phyloP scores from a whole-genome alignment of 2,888 invertebrate genomes.

The Pristionchus entomophagus region DNA sequence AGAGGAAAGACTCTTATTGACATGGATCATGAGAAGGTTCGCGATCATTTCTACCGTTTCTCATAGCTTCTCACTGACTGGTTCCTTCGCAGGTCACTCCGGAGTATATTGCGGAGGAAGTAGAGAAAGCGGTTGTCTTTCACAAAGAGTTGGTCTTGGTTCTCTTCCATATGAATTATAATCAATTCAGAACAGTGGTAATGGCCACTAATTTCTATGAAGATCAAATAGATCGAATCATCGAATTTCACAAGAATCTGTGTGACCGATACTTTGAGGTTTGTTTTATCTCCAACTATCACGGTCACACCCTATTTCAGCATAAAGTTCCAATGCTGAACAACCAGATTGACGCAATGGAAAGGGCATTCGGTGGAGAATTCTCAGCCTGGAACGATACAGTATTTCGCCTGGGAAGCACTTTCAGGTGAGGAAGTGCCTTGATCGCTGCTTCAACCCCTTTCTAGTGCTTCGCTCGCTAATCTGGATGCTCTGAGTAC shows the following conservation, averaged over 20 bases:
- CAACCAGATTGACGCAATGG: background rate
- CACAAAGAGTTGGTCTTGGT: background rate
- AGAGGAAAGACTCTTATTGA: background rate
- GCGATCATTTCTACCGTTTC: background rate
- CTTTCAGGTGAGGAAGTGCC: background rate
- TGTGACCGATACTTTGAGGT: conserved; percentile 12
- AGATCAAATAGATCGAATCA: background rate
- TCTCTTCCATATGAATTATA: background rate
- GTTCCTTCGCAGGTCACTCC: background rate
- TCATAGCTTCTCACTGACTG: no score
- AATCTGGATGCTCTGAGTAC: background rate
- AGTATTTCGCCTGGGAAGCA: background rate
- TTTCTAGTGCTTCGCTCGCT: background rate
- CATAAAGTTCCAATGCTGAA: background rate
- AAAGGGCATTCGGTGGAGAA: background rate
- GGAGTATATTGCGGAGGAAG: background rate
- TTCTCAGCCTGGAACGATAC: background rate
- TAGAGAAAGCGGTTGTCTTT: background rate
- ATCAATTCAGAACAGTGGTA: background rate
- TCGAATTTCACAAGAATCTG: background rate
- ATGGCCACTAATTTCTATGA: background rate
- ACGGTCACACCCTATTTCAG: background rate
- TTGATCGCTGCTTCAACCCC: background rate
- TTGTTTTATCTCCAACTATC: background rate
- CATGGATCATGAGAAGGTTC: background rate